phyloP scores from a whole-genome alignment of 2,797 vertebrate species.

The Myotis planiceps region DNA sequence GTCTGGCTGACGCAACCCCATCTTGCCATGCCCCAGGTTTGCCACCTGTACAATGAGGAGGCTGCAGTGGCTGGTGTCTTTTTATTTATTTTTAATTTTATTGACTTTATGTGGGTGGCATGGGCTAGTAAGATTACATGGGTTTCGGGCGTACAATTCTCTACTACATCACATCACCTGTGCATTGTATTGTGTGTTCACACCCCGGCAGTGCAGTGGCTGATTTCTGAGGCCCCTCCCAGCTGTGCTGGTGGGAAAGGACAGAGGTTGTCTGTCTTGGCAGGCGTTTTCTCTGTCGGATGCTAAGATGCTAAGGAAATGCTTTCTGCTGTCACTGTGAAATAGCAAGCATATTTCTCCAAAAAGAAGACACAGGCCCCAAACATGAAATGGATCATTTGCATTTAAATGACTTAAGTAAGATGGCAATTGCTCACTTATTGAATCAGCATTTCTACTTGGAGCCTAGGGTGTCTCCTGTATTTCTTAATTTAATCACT shows the following conservation, averaged over 20 bases:
- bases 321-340: constrained; percentile 36
- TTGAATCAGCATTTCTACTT: constrained; percentile 58
- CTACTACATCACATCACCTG: neutral
- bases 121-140: neutral
- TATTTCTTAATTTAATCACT: constrained; percentile 60
- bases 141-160: neutral
- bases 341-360: constrained; percentile 53
- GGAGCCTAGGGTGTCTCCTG: neutral
- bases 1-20: neutral
- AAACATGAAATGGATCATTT: constrained; percentile 67
- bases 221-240: neutral
- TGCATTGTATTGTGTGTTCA: neutral
- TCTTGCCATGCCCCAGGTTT: neutral
- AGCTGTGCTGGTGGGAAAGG: neutral
- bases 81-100: neutral
- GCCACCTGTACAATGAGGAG: neutral
- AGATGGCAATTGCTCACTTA: constrained; percentile 43
- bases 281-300: neutral
- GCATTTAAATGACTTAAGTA: constrained; percentile 61
- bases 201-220: neutral
- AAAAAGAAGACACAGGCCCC: constrained; percentile 48
- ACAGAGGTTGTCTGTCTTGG: neutral
- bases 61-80: neutral
- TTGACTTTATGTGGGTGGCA: neutral
- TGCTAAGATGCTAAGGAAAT: neutral